Percentiles rank a stretch among this genome's conserved stretches.
Evolutionary conservation across 2,797 vertebrate species (phyloP).

Genomic region (Alosa sapidissima): DNA sequence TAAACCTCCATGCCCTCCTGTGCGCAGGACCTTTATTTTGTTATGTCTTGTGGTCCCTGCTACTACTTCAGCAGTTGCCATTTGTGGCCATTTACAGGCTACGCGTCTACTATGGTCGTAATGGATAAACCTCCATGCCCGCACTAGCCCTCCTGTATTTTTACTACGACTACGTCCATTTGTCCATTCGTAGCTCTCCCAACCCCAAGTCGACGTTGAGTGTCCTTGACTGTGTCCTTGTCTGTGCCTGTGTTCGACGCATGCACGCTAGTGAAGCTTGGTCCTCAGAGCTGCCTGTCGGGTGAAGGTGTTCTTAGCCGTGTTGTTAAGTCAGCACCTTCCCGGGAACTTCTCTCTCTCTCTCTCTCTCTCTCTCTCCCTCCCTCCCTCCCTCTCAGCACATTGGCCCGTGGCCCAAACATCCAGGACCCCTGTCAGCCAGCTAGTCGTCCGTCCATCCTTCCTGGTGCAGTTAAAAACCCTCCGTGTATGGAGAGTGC

Average conservation of each 20-base stretch:
- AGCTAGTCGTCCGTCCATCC: neutral
- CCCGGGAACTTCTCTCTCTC: neutral
- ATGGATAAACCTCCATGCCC: neutral
- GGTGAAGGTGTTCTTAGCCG: neutral
- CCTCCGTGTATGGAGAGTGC: neutral
- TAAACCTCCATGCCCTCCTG: neutral
- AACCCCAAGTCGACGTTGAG: neutral
- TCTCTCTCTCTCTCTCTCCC: no score
- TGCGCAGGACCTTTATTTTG: slow-evolving; percentile 7
- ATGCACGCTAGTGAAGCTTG: neutral
- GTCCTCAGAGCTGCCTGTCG: neutral
- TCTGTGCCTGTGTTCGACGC: neutral
- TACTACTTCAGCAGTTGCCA: slow-evolving; percentile 2
- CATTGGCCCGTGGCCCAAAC: neutral
- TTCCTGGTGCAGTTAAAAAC: neutral
- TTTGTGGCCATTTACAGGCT: neutral
- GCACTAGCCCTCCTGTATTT: neutral
- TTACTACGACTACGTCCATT: no score
- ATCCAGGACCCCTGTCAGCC: neutral
- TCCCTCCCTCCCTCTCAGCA: neutral
- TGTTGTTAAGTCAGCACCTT: slow-evolving; percentile 2
- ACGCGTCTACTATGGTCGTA: neutral
- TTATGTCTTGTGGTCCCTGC: neutral
- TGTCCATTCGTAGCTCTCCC: neutral
- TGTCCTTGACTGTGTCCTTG: neutral